Conservation (phyloP, 2,888 invertebrate species). For the Drosophila paramelanica region DNA sequence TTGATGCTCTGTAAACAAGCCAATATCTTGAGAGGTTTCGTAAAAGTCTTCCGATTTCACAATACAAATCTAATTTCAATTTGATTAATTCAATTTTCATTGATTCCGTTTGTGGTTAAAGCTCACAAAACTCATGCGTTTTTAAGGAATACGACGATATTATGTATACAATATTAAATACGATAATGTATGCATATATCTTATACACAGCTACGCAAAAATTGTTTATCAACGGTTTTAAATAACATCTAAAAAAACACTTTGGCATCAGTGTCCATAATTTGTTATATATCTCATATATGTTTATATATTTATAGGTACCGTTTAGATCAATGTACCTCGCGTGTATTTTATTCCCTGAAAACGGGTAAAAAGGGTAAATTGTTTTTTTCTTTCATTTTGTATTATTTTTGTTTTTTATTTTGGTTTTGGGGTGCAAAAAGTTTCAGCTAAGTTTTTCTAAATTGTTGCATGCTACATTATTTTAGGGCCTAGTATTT, state of each 20-base stretch:
- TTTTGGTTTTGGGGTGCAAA: slow-evolving; percentile 57
- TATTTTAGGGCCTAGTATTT: slow-evolving; percentile 21
- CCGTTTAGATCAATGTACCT: slow-evolving; percentile 31
- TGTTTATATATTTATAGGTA: slow-evolving; percentile 42
- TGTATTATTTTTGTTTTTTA: slow-evolving; percentile 16
- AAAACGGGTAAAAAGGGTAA: too few species aligned
- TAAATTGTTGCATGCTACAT: slow-evolving; percentile 67
- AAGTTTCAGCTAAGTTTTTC: slow-evolving; percentile 73
- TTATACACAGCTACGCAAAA: slow-evolving; percentile 68
- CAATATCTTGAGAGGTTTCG: slow-evolving; percentile 29
- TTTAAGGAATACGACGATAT: slow-evolving; percentile 24
- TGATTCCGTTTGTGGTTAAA: slow-evolving; percentile 43
- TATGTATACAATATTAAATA: slow-evolving; percentile 25
- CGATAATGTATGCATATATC: slow-evolving; percentile 29
- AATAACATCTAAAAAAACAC: slow-evolving; percentile 69
- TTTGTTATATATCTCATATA: slow-evolving; percentile 37
- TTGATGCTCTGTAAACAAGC: slow-evolving; percentile 53
- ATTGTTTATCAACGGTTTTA: slow-evolving; percentile 60
- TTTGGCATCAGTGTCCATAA: slow-evolving; percentile 50
- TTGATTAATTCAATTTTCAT: slow-evolving; percentile 44
- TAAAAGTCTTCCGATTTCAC: slow-evolving; percentile 62
- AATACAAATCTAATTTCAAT: slow-evolving; percentile 59
- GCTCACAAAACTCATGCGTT: slow-evolving; percentile 57
- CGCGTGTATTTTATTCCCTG: slow-evolving; percentile 1
- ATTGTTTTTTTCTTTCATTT: not conserved